Evolutionary conservation across 2,888 invertebrate genomes (phyloP).

Genomic region (Erebia aethiops): DNA sequence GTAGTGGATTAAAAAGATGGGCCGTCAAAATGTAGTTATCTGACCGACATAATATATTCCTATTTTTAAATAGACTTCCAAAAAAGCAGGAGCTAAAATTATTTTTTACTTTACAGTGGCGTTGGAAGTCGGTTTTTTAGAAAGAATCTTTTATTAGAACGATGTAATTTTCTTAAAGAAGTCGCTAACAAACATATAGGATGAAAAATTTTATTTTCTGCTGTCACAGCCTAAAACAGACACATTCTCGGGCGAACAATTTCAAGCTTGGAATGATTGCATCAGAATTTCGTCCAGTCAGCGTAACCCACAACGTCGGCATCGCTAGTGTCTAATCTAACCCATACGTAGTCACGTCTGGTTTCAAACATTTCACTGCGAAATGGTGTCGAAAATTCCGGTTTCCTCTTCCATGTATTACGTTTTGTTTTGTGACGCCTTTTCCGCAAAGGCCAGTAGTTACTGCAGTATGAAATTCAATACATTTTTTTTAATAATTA

Average conservation of each 20-base stretch:
- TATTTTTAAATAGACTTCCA: no score
- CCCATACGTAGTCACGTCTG: slow-evolving; percentile 3
- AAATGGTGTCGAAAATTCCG: slow-evolving; percentile 6
- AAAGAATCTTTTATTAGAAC: no score
- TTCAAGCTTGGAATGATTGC: slow-evolving; percentile 1
- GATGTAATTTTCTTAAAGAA: no score
- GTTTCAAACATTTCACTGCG: slow-evolving; percentile 14
- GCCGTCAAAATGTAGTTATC: no score
- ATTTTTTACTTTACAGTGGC: no score
- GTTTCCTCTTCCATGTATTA: background rate
- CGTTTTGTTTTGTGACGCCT: background rate
- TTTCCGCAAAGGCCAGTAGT: background rate
- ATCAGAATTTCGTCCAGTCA: background rate
- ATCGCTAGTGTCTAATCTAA: slow-evolving; percentile 4
- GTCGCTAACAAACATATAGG: background rate
- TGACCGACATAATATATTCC: no score
- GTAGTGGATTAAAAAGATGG: no score
- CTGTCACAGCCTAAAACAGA: background rate
- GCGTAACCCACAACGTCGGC: slow-evolving; percentile 2
- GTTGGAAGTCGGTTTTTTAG: no score
- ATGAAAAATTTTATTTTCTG: background rate
- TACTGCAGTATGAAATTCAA: no score
- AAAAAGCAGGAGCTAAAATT: no score
- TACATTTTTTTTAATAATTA: no score
- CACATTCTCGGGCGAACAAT: background rate